phyloP scores from a whole-genome alignment of 2,888 invertebrate genomes.

The Drosophila tripunctata region DNA sequence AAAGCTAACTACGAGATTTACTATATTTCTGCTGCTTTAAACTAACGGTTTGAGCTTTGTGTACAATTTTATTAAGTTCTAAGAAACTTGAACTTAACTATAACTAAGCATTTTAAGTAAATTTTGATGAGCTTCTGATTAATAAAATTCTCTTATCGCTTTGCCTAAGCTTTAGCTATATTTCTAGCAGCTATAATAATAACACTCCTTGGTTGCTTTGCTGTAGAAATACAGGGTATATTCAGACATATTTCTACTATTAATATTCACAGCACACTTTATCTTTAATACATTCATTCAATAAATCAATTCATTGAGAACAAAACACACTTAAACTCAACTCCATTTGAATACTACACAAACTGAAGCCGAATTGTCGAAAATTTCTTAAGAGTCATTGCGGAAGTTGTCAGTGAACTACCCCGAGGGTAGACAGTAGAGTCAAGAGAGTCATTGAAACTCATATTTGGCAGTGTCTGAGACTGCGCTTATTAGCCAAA shows the following conservation, averaged over 20 bases:
- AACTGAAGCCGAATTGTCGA: background rate
- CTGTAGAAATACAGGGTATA: background rate
- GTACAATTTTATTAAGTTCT: background rate
- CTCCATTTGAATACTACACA: background rate
- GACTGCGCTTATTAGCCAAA: constrained; percentile 36
- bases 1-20: background rate
- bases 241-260: background rate
- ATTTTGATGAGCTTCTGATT: too few species aligned
- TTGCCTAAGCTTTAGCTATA: background rate
- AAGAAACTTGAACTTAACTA: background rate
- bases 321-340: background rate
- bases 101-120: too few species aligned
- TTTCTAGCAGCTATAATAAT: background rate
- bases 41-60: background rate
- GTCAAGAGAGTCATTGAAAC: constrained; percentile 21
- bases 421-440: constrained; percentile 3
- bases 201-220: too few species aligned
- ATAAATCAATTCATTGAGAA: background rate
- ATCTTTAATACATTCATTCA: background rate
- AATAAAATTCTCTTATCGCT: too few species aligned
- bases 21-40: background rate
- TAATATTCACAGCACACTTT: background rate
- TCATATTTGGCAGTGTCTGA: constrained; percentile 14
- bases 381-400: constrained; percentile 7
- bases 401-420: background rate